Evolutionary conservation across 2,888 invertebrate genomes (phyloP).

Genomic region (Salpingus planirostris): DNA sequence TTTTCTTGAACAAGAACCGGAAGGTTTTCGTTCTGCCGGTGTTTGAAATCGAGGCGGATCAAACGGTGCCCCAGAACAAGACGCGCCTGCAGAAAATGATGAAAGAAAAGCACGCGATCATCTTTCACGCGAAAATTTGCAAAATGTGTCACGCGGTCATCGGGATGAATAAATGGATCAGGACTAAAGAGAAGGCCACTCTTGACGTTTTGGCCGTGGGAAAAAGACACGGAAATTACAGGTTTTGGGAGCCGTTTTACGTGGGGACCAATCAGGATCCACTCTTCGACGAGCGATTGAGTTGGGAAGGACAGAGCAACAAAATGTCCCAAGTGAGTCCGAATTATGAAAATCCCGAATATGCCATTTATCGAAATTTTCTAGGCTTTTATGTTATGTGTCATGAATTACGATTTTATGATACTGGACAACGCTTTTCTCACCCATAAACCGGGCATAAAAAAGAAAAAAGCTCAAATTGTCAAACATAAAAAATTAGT

Average conservation of each 20-base stretch:
- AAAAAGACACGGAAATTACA: conserved; percentile 21
- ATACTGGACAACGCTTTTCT: too few relatives aligned
- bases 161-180: conserved; percentile 19
- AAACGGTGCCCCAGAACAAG: conserved; percentile 25
- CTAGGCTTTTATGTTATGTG: too few relatives aligned
- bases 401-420: too few relatives aligned
- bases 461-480: too few relatives aligned
- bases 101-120: conserved; percentile 22
- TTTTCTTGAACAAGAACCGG: conserved; percentile 6
- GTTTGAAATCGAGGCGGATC: conserved; percentile 2
- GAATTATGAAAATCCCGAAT: too few relatives aligned
- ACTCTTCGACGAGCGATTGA: conserved; percentile 29
- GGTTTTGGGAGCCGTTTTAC: conserved; percentile 32
- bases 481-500: too few relatives aligned
- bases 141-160: conserved; percentile 17
- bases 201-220: conserved; percentile 24
- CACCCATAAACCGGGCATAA: too few relatives aligned
- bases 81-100: conserved; percentile 22
- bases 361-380: too few relatives aligned
- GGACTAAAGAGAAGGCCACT: conserved; percentile 12
- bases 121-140: conserved; percentile 27
- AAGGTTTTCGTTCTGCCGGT: conserved; percentile 6
- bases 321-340: conserved; percentile 26
- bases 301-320: conserved; percentile 33
- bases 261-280: conserved; percentile 31